Conservation (phyloP, 2,113 vertebrate genomes). For the Chinchilla lanigera region DNA sequence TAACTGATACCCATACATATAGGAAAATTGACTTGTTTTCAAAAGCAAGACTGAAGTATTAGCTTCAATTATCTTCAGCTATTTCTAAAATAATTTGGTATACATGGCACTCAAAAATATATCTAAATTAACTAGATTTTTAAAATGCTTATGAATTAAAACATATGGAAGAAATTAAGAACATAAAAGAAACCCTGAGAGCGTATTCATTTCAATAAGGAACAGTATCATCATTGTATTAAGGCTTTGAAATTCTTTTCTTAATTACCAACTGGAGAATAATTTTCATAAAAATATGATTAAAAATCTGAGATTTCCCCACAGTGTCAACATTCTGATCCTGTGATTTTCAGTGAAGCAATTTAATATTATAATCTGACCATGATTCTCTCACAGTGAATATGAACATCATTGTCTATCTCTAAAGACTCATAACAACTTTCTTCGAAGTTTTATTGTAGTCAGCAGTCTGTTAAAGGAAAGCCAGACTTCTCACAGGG, state of each 20-base stretch:
- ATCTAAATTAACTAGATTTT: slow-evolving; percentile 54
- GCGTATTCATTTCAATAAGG: slow-evolving; percentile 38
- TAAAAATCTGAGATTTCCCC: neutral
- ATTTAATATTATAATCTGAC: slow-evolving; percentile 3
- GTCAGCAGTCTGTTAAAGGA: slow-evolving; percentile 50
- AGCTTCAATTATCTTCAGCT: neutral
- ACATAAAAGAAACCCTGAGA: slow-evolving; percentile 19
- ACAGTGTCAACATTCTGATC: slow-evolving; percentile 22
- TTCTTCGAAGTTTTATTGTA: slow-evolving; percentile 53
- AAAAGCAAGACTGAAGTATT: slow-evolving; percentile 41
- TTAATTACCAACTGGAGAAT: slow-evolving; percentile 26
- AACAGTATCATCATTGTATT: slow-evolving; percentile 12
- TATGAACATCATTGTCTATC: slow-evolving; percentile 51
- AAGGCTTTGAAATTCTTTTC: slow-evolving; percentile 55
- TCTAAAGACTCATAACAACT: slow-evolving; percentile 39
- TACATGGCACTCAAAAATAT: slow-evolving; percentile 9
- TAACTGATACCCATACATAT: neutral
- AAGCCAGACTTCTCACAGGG: neutral
- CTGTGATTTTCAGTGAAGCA: neutral
- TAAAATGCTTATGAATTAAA: slow-evolving; percentile 27
- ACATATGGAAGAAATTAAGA: slow-evolving; percentile 45
- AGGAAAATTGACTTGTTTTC: slow-evolving; percentile 43
- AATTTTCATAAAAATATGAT: slow-evolving; percentile 49
- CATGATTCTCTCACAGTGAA: neutral
- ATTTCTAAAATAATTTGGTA: slow-evolving; percentile 48